Conservation (phyloP, 2,888 invertebrate genomes). For the Eupithecia insigniata region DNA sequence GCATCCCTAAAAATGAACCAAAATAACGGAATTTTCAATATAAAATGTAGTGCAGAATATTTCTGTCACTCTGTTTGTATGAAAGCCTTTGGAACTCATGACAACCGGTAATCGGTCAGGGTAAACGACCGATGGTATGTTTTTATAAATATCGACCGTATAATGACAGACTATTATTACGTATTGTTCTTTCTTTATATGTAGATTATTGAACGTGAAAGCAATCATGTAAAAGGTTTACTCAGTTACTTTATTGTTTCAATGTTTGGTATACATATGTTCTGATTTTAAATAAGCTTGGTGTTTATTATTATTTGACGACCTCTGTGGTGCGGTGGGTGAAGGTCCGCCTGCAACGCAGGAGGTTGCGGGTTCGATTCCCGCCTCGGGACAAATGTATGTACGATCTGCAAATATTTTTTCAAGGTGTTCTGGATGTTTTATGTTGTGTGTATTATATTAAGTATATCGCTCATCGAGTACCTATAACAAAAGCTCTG, state of each 20-base stretch:
- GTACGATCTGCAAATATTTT: no score
- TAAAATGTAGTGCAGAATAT: background rate
- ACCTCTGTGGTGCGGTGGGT: no score
- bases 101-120: slow-evolving; percentile 38
- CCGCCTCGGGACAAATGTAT: no score
- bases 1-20: background rate
- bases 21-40: background rate
- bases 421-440: no score
- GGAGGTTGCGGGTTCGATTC: no score
- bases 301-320: no score
- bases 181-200: slow-evolving; percentile 17
- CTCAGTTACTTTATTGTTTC: slow-evolving; percentile 1
- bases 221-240: slow-evolving; percentile 8
- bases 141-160: slow-evolving; percentile 47
- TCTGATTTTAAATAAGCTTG: background rate
- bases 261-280: background rate
- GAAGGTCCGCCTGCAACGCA: no score
- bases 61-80: background rate
- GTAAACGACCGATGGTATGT: slow-evolving; percentile 52
- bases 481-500: no score
- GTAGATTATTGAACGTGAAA: slow-evolving; percentile 7
- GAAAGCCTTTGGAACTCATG: slow-evolving; percentile 21
- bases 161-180: slow-evolving; percentile 34
- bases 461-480: no score
- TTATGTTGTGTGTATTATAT: no score